These are phyloP conservation scores for Nudaria mundana DNA, from an alignment of 2,888 invertebrate genomes.

Conservation along the genomic window DNA sequence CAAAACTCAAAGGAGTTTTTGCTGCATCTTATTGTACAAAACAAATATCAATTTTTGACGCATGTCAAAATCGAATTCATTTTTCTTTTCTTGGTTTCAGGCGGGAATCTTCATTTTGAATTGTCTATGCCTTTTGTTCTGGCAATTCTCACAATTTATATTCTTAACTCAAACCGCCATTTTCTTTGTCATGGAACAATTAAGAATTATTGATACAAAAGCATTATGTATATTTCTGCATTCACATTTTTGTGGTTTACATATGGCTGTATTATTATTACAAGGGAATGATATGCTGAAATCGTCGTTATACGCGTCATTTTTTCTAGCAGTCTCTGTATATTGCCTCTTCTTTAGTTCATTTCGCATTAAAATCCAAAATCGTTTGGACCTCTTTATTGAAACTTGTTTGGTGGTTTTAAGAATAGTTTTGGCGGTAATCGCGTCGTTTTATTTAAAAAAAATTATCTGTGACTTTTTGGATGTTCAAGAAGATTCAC, in stretches of 20 bases:
- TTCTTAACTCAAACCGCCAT: slow-evolving; percentile 88
- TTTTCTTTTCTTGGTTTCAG: slow-evolving; percentile 43
- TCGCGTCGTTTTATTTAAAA: slow-evolving; percentile 63
- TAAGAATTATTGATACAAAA: slow-evolving; percentile 72
- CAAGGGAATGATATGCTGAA: slow-evolving; percentile 75
- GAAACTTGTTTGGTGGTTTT: slow-evolving; percentile 53
- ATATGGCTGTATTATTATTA: slow-evolving; percentile 59
- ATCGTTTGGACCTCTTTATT: slow-evolving; percentile 46
- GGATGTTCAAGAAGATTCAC: slow-evolving; percentile 79
- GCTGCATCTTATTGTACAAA: too few relatives aligned
- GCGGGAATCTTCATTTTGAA: slow-evolving; percentile 60
- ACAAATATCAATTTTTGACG: background rate
- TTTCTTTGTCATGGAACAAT: slow-evolving; percentile 85
- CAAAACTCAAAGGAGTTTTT: too few relatives aligned
- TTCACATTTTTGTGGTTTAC: slow-evolving; percentile 66
- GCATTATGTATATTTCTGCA: slow-evolving; percentile 59
- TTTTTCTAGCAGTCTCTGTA: slow-evolving; percentile 59
- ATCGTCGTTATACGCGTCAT: slow-evolving; percentile 71
- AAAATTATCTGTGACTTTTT: slow-evolving; percentile 55
- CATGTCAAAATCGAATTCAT: background rate
- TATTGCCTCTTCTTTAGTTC: slow-evolving; percentile 62
- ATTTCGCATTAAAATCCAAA: slow-evolving; percentile 53
- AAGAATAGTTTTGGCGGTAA: slow-evolving; percentile 40
- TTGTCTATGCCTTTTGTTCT: slow-evolving; percentile 80
- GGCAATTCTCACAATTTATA: slow-evolving; percentile 93